Percentiles rank a stretch among this genome's conserved stretches.
phyloP scores from a whole-genome alignment of 2,113 vertebrate species.

The Amphilophus citrinellus region DNA sequence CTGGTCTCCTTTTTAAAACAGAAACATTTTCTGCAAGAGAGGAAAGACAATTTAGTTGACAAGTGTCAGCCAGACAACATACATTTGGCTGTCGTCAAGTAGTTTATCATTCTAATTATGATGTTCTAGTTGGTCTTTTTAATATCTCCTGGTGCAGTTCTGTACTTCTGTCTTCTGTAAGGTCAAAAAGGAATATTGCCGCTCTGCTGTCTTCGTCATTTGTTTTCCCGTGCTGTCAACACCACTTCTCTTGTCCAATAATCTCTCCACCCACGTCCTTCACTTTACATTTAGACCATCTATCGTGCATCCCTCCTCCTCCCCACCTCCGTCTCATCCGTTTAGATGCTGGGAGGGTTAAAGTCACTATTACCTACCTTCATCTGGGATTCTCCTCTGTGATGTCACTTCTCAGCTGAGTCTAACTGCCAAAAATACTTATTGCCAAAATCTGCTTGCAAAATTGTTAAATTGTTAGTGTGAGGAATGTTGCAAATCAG shows the following conservation, averaged over 20 bases:
- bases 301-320: background rate
- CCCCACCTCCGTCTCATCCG: background rate
- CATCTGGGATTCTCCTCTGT: background rate
- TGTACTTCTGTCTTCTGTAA: background rate
- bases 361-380: background rate
- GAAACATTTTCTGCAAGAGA: background rate
- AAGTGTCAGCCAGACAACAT: background rate
- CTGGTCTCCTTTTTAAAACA: background rate
- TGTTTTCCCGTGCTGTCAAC: background rate
- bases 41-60: background rate
- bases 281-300: background rate
- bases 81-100: background rate
- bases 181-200: background rate
- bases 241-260: background rate
- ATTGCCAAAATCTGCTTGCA: too few relatives aligned
- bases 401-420: background rate
- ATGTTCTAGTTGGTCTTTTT: slow-evolving; percentile 3
- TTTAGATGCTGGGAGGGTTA: background rate
- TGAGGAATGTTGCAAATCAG: background rate
- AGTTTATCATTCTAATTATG: slow-evolving; percentile 2
- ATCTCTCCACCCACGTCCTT: background rate
- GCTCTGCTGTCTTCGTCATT: background rate
- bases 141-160: background rate
- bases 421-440: background rate
- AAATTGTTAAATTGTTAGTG: background rate